Conservation (phyloP, 2,113 vertebrate genomes). For the Rhagologus leucostigma region DNA sequence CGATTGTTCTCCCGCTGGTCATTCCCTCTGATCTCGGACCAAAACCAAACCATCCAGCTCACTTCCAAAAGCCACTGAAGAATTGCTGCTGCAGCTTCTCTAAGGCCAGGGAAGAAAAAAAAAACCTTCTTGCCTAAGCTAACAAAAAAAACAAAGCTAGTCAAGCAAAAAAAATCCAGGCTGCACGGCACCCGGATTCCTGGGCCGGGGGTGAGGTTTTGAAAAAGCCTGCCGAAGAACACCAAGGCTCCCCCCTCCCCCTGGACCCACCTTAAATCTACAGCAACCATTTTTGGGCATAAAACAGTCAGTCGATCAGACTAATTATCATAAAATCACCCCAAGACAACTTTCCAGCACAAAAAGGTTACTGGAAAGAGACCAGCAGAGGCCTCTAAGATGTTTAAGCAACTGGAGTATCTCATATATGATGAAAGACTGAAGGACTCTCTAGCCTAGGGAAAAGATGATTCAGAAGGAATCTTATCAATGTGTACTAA, state of each 20-base stretch:
- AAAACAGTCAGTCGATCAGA: background rate
- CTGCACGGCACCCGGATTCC: fast-evolving
- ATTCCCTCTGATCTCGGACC: background rate
- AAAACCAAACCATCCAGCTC: background rate
- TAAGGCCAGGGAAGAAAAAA: background rate
- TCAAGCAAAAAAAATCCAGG: background rate
- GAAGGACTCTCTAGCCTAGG: background rate
- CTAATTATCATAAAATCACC: background rate
- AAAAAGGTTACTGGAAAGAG: background rate
- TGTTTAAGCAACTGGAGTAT: background rate
- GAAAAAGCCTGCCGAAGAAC: background rate
- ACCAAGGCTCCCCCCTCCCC: background rate
- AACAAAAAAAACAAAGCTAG: background rate
- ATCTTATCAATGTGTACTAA: background rate
- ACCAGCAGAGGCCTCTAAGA: background rate
- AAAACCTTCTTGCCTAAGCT: too few species aligned
- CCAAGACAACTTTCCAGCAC: background rate
- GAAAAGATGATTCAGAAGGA: background rate
- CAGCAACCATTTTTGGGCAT: background rate
- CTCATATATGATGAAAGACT: background rate
- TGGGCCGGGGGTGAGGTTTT: background rate
- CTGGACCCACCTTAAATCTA: background rate
- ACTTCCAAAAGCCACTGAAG: background rate
- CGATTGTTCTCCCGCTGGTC: fast-evolving
- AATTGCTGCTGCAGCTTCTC: background rate